Base-by-base conservation (phyloP, 2,113 vertebrate species). In the Aleadryas rufinucha region DNA sequence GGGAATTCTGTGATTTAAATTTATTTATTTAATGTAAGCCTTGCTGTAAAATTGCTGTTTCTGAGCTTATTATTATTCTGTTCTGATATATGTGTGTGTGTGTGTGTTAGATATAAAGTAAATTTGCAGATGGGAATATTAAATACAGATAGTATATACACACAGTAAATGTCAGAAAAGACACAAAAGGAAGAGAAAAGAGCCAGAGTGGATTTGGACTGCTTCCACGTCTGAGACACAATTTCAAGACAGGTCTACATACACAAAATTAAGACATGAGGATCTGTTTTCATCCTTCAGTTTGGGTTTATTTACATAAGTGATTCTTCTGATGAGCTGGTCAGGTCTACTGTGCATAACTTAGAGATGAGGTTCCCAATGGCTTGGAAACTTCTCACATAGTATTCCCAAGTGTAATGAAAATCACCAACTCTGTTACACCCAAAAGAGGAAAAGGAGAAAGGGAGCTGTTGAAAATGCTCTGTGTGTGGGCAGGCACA, bases 401-500 rank as follows among this genome's bases (percentile, higher is more conserved):
- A 50, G 17, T n/a, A 44, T 44, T 92, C 39, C 39, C 27, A 57
- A 42, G 44, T 15, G 39, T 64, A 16, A 28, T 30, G 22, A 60
- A 80, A 6, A 47, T 33, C 65, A 35, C 30, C 24, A 83, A 28
- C 26, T 50, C 70, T 87, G 47, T 79, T 77, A 47, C 27, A 69
- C 8, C 16, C 42, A 20, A 54, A 47, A 68, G 24, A 60, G 24
- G 12, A 72, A 45, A 49, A 91, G 7, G 28, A 68, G 26, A 49
- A 79, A 31, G 21, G 2, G 16, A 39, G 11, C 22, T 86, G 11
- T 79, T 39, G 77, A 22, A 92, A 83, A 19, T 59, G 3, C 3
- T 44, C 6, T 50, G 0, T 68, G 5, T 53, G 4, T 69, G 37
- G n/a, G 14, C 56, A 59, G 56, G 9, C 18, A 12, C 2, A 1